phyloP scores from a whole-genome alignment of 2,113 vertebrate species.

The Microtus ochrogaster region DNA sequence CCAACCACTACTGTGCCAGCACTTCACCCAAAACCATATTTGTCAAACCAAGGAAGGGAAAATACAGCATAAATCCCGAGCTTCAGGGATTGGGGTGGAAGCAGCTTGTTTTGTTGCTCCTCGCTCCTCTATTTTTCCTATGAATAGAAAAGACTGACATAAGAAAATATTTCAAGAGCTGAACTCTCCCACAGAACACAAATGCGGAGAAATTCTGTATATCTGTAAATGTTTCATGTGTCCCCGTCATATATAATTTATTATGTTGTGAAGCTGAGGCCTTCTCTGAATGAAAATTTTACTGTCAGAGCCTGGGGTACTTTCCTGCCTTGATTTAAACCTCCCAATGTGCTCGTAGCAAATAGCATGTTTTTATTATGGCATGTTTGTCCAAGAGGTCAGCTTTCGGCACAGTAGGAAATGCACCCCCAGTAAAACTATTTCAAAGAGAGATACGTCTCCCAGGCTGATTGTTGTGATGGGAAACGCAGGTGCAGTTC shows the following conservation, averaged over 20 bases:
- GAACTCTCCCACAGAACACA: constrained; percentile 85
- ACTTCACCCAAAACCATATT: not conserved
- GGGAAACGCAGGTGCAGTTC: constrained; percentile 63
- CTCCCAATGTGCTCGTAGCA: constrained; percentile 85
- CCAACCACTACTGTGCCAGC: not conserved
- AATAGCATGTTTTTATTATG: constrained; percentile 89
- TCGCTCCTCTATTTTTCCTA: constrained; percentile 74
- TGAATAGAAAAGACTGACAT: constrained; percentile 84
- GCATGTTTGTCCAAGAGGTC: constrained; percentile 91
- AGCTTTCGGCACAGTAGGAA: constrained; percentile 84
- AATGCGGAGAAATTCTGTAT: constrained; percentile 87
- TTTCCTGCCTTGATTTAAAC: constrained; percentile 91
- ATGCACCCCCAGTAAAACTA: constrained; percentile 82
- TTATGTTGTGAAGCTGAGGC: constrained; percentile 90
- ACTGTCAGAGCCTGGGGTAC: constrained; percentile 88
- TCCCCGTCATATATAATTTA: constrained; percentile 91
- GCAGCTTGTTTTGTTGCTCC: constrained; percentile 62
- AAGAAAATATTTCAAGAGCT: constrained; percentile 85
- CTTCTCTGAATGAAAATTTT: constrained; percentile 91
- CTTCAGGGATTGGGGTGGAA: constrained; percentile 3
- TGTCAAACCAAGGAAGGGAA: not conserved
- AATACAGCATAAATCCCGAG: constrained; percentile 31
- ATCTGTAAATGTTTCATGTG: constrained; percentile 91
- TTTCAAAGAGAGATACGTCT: constrained; percentile 83
- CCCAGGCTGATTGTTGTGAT: constrained; percentile 73